Evolutionary conservation across 2,888 invertebrate species (phyloP).

Genomic region (Parnassius orleans): DNA sequence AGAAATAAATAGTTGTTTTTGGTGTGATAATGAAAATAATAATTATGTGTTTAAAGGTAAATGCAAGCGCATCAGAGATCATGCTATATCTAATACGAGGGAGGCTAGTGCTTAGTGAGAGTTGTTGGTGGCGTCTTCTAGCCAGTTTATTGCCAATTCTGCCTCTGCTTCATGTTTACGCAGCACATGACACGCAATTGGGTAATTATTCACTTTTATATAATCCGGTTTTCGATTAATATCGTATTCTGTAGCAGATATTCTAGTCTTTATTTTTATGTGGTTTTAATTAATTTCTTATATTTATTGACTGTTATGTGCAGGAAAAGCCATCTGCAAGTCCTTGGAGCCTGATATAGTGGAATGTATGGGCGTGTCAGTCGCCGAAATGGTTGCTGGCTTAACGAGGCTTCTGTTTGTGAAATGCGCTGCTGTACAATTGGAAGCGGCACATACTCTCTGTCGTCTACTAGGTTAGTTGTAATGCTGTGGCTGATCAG

Average conservation of each 20-base stretch:
- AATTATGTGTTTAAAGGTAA: constrained; percentile 68
- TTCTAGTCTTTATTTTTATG: neutral
- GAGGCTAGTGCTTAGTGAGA: constrained; percentile 81
- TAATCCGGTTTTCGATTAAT: too few species aligned
- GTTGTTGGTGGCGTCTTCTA: constrained; percentile 82
- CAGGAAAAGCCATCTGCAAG: constrained; percentile 83
- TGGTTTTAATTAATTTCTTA: neutral
- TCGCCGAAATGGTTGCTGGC: constrained; percentile 69
- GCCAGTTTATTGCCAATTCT: constrained; percentile 81
- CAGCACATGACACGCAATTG: constrained; percentile 69
- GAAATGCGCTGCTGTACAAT: constrained; percentile 62
- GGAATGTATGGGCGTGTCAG: constrained; percentile 79
- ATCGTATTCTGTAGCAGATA: neutral
- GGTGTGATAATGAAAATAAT: too few species aligned
- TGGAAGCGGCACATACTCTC: constrained; percentile 65
- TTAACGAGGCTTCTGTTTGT: constrained; percentile 65
- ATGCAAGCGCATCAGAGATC: constrained; percentile 80
- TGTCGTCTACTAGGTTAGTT: constrained; percentile 56
- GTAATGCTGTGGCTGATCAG: too few species aligned
- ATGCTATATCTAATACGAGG: constrained; percentile 83
- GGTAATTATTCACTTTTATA: constrained; percentile 41
- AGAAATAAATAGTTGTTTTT: too few species aligned
- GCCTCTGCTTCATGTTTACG: constrained; percentile 82
- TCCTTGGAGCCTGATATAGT: constrained; percentile 84
- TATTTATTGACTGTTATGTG: constrained; percentile 12